Percentiles rank a stretch among this genome's conserved stretches.
Conservation (phyloP, 2,113 vertebrate genomes). For the Dicentrarchus labrax region DNA sequence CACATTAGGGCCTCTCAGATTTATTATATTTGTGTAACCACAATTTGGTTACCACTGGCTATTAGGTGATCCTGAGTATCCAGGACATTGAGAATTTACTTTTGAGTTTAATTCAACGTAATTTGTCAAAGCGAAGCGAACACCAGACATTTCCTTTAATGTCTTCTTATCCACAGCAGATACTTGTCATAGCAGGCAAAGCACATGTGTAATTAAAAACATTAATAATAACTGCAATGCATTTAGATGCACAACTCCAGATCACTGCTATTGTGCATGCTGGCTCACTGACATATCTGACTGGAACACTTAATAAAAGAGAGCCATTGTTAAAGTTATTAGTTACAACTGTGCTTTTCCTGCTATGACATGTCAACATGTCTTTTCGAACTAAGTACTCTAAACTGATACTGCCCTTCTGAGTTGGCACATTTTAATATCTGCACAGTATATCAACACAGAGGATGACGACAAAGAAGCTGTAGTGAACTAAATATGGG, state of each 20-base stretch:
- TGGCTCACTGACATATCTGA: not conserved
- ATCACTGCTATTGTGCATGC: not conserved
- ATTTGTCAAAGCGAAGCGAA: not conserved
- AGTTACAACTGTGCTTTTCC: not conserved
- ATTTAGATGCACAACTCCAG: not conserved
- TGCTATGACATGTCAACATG: not conserved
- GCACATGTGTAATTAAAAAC: conserved; percentile 5
- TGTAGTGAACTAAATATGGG: not conserved
- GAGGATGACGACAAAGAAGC: not conserved
- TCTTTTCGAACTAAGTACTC: not conserved
- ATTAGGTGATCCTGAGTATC: not conserved
- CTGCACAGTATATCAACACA: not conserved
- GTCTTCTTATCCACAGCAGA: not conserved
- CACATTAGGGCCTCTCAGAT: not conserved
- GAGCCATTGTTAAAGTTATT: not conserved
- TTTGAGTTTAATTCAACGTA: not conserved
- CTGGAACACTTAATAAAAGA: not conserved
- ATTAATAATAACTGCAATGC: not conserved
- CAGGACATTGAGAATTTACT: not conserved
- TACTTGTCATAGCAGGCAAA: not conserved
- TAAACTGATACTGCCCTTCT: not conserved
- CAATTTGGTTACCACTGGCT: not conserved
- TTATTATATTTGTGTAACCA: not conserved
- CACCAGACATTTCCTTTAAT: not conserved
- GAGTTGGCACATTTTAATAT: not conserved